Percentiles rank a stretch among this genome's conserved stretches.
Evolutionary conservation across 2,113 vertebrate species (phyloP).

Genomic region (Mirza zaza): DNA sequence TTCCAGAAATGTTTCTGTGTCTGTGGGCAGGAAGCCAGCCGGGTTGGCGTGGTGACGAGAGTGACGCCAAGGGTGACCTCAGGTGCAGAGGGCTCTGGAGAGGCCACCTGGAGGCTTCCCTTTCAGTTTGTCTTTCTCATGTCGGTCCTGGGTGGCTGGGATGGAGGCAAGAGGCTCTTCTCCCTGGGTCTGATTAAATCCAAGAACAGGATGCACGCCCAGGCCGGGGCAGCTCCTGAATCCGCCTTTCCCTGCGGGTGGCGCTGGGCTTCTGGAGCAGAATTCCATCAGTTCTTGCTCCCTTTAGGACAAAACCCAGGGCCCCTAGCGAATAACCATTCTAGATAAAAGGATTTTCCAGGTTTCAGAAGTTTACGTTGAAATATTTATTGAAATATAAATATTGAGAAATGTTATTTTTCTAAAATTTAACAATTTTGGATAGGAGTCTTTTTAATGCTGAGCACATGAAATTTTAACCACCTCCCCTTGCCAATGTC

Average conservation of each 20-base stretch:
- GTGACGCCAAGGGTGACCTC: neutral
- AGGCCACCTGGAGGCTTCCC: neutral
- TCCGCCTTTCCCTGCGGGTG: neutral
- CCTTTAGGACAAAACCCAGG: neutral
- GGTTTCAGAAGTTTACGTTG: conserved; percentile 4
- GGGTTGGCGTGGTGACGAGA: fast-evolving
- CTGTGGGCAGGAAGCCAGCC: neutral
- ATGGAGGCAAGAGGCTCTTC: neutral
- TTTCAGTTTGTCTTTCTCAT: neutral
- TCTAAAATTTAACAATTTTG: neutral
- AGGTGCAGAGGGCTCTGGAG: neutral
- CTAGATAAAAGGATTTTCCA: neutral
- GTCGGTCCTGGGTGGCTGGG: neutral
- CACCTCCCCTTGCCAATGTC: neutral
- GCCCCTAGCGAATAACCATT: neutral
- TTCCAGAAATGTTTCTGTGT: neutral
- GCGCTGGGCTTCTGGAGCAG: neutral
- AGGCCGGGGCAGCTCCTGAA: neutral
- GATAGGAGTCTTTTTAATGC: neutral
- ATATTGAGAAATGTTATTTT: neutral
- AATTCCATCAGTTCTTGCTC: neutral
- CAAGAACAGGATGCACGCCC: too few relatives aligned
- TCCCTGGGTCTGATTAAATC: neutral
- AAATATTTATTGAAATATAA: neutral
- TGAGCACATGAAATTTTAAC: neutral